These are phyloP conservation scores for Anagyrus pseudococci DNA, from an alignment of 2,888 invertebrate genomes.

Conservation along the genomic window DNA sequence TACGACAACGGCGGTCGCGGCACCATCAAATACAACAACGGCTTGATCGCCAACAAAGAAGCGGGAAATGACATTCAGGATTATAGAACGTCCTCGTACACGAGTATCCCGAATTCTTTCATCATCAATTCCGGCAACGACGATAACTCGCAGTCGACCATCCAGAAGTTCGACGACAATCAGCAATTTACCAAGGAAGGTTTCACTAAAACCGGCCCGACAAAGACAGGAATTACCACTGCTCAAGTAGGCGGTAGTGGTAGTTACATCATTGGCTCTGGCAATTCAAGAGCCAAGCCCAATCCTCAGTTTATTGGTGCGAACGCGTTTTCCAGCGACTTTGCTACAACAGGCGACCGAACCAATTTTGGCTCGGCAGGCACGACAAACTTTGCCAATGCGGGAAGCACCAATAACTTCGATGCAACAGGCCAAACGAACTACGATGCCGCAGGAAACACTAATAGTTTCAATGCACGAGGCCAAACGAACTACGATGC, in stretches of 20 bases:
- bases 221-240: conserved; percentile 55
- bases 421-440: background rate
- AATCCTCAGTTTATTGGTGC: conserved; percentile 52
- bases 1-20: conserved; percentile 52
- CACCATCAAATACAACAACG: conserved; percentile 53
- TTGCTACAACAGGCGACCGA: conserved; percentile 33
- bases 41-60: conserved; percentile 50
- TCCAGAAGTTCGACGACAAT: conserved; percentile 20
- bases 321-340: conserved; percentile 51
- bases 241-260: conserved; percentile 56
- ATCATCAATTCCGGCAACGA: conserved; percentile 51
- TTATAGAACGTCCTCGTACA: conserved; percentile 49
- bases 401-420: background rate
- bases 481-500: background rate
- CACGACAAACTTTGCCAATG: background rate
- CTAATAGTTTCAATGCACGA: background rate
- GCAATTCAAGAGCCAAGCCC: conserved; percentile 42
- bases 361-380: background rate
- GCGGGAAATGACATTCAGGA: conserved; percentile 53
- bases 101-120: conserved; percentile 51
- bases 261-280: conserved; percentile 51
- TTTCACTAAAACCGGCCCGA: conserved; percentile 57
- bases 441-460: background rate
- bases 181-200: conserved; percentile 45
- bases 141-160: conserved; percentile 36